phyloP scores from a whole-genome alignment of 2,113 vertebrate species.

The Drymodes brunneopygia region DNA sequence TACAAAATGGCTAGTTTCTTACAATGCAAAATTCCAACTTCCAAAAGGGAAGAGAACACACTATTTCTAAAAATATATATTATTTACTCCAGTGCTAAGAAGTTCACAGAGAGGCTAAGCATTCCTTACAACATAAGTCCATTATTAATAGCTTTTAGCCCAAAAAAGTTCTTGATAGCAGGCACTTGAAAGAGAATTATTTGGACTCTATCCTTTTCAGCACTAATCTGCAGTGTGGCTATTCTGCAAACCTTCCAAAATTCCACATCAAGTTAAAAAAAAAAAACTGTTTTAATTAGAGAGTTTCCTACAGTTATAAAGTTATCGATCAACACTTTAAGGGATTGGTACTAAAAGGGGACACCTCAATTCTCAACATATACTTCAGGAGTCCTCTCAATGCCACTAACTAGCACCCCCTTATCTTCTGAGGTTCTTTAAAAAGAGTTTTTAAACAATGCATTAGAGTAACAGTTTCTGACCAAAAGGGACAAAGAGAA shows the following conservation, averaged over 20 bases:
- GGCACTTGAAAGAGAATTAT: neutral
- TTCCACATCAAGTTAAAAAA: neutral
- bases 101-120: conserved; percentile 25
- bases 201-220: neutral
- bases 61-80: neutral
- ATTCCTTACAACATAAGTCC: conserved; percentile 1
- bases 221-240: neutral
- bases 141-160: neutral
- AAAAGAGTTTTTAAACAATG: neutral
- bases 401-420: neutral
- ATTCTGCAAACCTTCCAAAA: neutral
- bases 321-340: neutral
- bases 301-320: neutral
- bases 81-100: neutral
- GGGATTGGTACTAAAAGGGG: neutral
- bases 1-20: neutral
- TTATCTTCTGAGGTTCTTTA: neutral
- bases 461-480: neutral
- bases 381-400: neutral
- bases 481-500: neutral
- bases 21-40: neutral
- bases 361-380: neutral
- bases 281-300: neutral
- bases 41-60: neutral
- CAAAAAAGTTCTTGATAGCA: neutral